phyloP scores from a whole-genome alignment of 2,797 vertebrate species.

The Naso thynnoides region DNA sequence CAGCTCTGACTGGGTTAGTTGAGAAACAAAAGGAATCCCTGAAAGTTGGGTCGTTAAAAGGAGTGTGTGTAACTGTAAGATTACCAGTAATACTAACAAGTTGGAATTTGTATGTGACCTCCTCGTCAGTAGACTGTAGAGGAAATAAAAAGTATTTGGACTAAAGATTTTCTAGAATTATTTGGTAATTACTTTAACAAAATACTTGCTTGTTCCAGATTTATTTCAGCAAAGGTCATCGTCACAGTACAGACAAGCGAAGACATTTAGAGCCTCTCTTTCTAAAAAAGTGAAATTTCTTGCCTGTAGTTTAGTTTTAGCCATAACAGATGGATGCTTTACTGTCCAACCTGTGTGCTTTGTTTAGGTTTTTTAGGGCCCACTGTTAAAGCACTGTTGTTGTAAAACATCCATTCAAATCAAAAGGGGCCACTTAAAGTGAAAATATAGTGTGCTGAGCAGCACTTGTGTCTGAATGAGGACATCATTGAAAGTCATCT shows the following conservation, averaged over 20 bases:
- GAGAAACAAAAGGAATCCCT: background rate
- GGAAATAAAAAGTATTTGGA: background rate
- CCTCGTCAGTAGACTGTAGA: background rate
- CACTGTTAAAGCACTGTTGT: conserved; percentile 25
- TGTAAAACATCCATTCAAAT: conserved; percentile 36
- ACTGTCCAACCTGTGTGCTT: conserved; percentile 9
- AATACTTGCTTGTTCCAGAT: background rate
- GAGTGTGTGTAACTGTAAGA: background rate
- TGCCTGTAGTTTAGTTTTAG: conserved; percentile 1
- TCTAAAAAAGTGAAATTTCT: conserved; percentile 13
- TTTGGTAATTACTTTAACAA: no score
- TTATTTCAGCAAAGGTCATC: background rate
- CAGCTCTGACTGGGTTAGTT: background rate
- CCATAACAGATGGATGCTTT: conserved; percentile 37
- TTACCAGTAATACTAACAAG: background rate
- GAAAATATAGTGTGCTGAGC: conserved; percentile 19
- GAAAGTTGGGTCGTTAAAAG: background rate
- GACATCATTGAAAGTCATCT: background rate
- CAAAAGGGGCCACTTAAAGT: conserved; percentile 13
- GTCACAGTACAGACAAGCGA: background rate
- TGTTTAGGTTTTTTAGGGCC: conserved; percentile 20
- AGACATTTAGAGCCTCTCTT: background rate
- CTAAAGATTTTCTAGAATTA: no score
- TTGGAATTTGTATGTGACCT: background rate
- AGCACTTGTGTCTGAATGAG: conserved; percentile 1